phyloP scores from a whole-genome alignment of 1,140 invertebrate genomes.

The Leptopilina clavipes region DNA sequence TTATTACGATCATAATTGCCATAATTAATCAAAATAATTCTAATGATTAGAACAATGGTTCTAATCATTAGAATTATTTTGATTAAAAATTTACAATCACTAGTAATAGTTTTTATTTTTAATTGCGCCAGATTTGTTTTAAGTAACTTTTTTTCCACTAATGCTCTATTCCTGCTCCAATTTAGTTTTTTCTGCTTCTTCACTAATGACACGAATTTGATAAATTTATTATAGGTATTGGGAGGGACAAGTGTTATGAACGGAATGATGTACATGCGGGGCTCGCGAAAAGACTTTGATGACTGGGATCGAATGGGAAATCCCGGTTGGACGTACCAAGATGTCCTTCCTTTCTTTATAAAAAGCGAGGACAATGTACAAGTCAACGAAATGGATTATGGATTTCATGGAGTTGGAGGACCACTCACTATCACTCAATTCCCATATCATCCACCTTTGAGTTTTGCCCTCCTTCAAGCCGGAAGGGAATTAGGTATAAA shows the following conservation, averaged over 20 bases:
- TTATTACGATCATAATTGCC: no score
- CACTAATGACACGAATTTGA: no score
- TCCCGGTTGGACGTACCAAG: conserved; percentile 91
- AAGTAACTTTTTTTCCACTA: no score
- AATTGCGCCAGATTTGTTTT: no score
- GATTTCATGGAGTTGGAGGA: conserved; percentile 86
- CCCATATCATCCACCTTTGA: conserved; percentile 89
- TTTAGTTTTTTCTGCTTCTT: no score
- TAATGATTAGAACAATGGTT: no score
- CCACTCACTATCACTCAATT: conserved; percentile 87
- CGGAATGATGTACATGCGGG: conserved; percentile 97
- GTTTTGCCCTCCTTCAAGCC: conserved; percentile 88
- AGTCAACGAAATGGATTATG: conserved; percentile 82
- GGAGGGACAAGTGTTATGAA: conserved; percentile 96
- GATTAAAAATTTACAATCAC: no score
- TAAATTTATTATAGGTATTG: conserved; percentile 76
- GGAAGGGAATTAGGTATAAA: conserved; percentile 87
- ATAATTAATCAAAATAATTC: no score
- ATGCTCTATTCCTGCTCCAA: no score
- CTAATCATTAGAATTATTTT: no score
- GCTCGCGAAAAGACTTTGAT: conserved; percentile 92
- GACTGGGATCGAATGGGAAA: conserved; percentile 91
- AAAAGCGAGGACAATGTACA: conserved; percentile 91
- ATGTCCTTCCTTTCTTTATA: conserved; percentile 91
- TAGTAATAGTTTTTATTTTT: no score